Evolutionary conservation across 2,888 invertebrate genomes (phyloP).

Genomic region (Myathropa florea): DNA sequence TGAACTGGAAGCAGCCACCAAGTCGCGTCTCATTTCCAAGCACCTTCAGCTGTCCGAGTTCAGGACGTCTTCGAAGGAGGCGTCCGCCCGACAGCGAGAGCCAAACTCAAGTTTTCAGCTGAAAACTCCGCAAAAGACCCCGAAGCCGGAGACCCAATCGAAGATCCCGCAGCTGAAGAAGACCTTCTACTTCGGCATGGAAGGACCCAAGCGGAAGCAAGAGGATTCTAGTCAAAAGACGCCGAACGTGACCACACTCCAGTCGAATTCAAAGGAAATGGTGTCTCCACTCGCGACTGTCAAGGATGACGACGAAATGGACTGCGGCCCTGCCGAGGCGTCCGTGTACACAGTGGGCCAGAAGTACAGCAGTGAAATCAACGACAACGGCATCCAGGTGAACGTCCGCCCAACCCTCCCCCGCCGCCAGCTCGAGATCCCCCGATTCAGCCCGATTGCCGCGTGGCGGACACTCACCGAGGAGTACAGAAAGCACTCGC

Average conservation of each 20-base stretch:
- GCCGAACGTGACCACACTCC: background rate
- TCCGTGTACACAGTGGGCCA: conserved; percentile 75
- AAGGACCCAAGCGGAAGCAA: conserved; percentile 32
- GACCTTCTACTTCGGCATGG: conserved; percentile 91
- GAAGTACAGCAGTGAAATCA: conserved; percentile 76
- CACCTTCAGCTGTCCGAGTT: background rate
- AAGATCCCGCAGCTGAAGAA: conserved; percentile 79
- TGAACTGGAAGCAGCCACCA: conserved; percentile 42
- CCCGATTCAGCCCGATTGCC: conserved; percentile 90
- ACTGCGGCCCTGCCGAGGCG: background rate
- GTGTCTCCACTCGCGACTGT: too few species aligned
- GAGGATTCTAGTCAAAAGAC: conserved; percentile 20
- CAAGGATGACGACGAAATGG: background rate
- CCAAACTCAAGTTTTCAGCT: background rate
- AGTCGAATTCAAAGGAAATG: background rate
- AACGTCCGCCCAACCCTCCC: conserved; percentile 90
- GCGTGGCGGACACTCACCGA: conserved; percentile 88
- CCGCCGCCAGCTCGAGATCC: conserved; percentile 88
- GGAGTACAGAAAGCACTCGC: conserved; percentile 71
- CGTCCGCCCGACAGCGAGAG: conserved; percentile 10
- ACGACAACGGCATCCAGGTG: conserved; percentile 85
- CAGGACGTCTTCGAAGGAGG: background rate
- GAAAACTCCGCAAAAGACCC: background rate
- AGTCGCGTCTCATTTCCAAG: background rate
- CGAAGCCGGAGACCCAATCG: conserved; percentile 49